Conservation (phyloP, 2,888 invertebrate species). For the Dendrolimus houi region DNA sequence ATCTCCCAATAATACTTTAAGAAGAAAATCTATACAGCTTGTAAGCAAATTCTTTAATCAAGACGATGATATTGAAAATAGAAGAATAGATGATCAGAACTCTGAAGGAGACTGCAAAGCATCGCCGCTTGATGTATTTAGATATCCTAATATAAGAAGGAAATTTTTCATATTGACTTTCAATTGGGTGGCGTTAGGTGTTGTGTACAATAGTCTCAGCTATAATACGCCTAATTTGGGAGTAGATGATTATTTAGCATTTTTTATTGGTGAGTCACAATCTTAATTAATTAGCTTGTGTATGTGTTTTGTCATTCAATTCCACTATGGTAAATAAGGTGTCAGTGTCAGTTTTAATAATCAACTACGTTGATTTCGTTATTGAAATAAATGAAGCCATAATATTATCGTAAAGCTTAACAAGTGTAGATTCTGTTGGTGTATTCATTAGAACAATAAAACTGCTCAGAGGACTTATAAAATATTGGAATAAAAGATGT, state of each 20-base stretch:
- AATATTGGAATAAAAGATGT: too few relatives aligned
- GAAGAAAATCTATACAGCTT: conserved; percentile 53
- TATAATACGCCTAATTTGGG: conserved; percentile 81
- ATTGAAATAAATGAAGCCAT: too few relatives aligned
- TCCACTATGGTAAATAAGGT: too few relatives aligned
- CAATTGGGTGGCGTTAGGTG: conserved; percentile 81
- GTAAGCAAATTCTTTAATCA: conserved; percentile 49
- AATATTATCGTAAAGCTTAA: too few relatives aligned
- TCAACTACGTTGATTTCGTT: too few relatives aligned
- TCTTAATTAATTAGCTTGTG: conserved; percentile 1
- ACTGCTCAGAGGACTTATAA: too few relatives aligned
- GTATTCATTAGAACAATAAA: too few relatives aligned
- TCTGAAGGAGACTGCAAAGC: conserved; percentile 70
- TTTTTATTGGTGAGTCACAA: conserved; percentile 76
- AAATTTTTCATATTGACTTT: conserved; percentile 80
- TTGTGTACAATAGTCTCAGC: conserved; percentile 81
- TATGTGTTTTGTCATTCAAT: neutral
- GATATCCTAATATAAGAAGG: conserved; percentile 80
- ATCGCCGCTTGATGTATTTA: conserved; percentile 78
- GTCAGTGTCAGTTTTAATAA: too few relatives aligned
- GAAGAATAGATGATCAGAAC: conserved; percentile 58
- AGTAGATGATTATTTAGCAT: conserved; percentile 81
- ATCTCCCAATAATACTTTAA: conserved; percentile 40
- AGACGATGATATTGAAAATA: conserved; percentile 46
- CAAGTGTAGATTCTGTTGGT: too few relatives aligned